Percentiles rank a stretch among this genome's conserved stretches.
Evolutionary conservation across 2,888 invertebrate species (phyloP).

Genomic region (Drosophila aldrichi): DNA sequence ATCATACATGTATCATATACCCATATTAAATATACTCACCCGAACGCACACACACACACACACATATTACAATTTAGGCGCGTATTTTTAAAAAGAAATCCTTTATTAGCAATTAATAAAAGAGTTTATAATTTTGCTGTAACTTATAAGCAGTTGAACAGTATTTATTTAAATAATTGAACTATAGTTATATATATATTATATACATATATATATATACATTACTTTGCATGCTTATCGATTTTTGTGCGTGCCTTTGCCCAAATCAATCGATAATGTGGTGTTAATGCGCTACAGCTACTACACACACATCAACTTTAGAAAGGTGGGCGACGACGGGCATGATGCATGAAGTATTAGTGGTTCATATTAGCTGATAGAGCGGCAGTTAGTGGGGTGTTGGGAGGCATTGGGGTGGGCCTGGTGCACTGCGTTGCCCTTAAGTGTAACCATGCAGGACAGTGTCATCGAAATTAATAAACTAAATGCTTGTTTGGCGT

Average conservation of each 20-base stretch:
- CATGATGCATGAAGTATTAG: conserved; percentile 35
- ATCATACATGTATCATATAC: conserved; percentile 37
- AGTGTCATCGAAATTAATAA: conserved; percentile 70
- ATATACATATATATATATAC: conserved; percentile 45
- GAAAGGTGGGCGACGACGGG: conserved; percentile 35
- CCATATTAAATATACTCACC: conserved; percentile 4
- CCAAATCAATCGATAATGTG: conserved; percentile 83
- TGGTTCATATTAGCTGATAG: conserved; percentile 21
- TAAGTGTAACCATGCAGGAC: conserved; percentile 12
- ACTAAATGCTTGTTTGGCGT: conserved; percentile 76
- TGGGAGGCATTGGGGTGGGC: conserved; percentile 11
- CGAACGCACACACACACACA: conserved; percentile 19
- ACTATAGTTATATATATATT: conserved; percentile 7
- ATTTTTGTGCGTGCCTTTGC: conserved; percentile 69
- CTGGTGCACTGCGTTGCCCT: conserved; percentile 35
- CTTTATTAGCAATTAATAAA: conserved; percentile 40
- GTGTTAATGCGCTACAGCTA: conserved; percentile 74
- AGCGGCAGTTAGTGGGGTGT: conserved; percentile 7
- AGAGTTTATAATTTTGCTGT: conserved; percentile 8
- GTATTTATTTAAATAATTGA: conserved; percentile 23
- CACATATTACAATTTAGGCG: conserved; percentile 54
- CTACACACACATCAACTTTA: conserved; percentile 30
- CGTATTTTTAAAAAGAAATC: conserved; percentile 41
- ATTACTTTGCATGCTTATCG: conserved; percentile 66
- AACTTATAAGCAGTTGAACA: conserved; percentile 10